These are phyloP conservation scores for Macaria liturata DNA, from an alignment of 2,888 invertebrate species.

Conservation along the genomic window DNA sequence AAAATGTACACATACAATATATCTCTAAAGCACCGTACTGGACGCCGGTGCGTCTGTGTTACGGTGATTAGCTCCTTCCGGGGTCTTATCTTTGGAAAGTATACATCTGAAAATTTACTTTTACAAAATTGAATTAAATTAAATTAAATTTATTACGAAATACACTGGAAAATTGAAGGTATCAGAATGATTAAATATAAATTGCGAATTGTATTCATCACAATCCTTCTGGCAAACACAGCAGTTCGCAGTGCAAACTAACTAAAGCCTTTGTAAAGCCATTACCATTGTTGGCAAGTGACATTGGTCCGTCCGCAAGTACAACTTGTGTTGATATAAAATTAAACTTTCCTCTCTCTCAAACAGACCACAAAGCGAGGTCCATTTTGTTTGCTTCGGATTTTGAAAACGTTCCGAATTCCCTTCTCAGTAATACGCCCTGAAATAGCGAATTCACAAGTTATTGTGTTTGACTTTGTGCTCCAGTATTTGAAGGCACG, in stretches of 20 bases:
- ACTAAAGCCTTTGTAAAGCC: constrained; percentile 20
- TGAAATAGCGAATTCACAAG: too few relatives aligned
- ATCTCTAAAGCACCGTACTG: too few relatives aligned
- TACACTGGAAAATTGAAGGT: too few relatives aligned
- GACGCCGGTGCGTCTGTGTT: too few relatives aligned
- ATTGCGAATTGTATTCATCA: constrained; percentile 3
- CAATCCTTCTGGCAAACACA: constrained; percentile 7
- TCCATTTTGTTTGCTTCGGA: constrained; percentile 41
- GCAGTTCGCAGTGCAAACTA: constrained; percentile 14
- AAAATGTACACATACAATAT: too few relatives aligned
- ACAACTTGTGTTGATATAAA: constrained; percentile 36
- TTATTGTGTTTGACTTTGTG: too few relatives aligned
- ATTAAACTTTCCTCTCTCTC: constrained; percentile 38
- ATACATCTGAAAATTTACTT: too few relatives aligned
- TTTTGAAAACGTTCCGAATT: constrained; percentile 32
- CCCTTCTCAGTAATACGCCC: not conserved
- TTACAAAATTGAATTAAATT: too few relatives aligned
- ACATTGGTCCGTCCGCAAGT: constrained; percentile 7
- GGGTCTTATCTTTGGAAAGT: too few relatives aligned
- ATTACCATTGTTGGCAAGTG: constrained; percentile 20
- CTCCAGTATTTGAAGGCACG: too few relatives aligned
- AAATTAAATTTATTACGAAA: too few relatives aligned
- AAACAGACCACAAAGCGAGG: constrained; percentile 43
- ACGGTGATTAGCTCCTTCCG: too few relatives aligned
- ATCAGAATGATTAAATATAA: constrained; percentile 4